Percentiles rank a stretch among this genome's conserved stretches.
phyloP scores from a whole-genome alignment of 2,888 invertebrate genomes.

The Tineola bisselliella region DNA sequence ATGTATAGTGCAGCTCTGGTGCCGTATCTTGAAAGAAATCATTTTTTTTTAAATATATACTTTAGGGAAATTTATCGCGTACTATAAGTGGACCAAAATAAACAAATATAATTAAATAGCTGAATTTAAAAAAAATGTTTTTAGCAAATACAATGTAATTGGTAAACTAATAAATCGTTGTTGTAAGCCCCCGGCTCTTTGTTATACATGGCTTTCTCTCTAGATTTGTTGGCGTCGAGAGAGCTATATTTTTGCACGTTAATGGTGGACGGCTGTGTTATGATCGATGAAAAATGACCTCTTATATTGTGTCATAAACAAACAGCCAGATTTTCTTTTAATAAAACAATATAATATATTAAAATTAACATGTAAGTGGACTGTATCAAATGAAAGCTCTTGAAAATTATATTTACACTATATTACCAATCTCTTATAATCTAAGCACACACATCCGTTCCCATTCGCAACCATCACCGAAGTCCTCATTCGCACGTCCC shows the following conservation, averaged over 20 bases:
- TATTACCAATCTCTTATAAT: too few species aligned
- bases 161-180: neutral
- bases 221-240: constrained; percentile 16
- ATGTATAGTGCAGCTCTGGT: constrained; percentile 84
- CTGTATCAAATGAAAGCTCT: too few species aligned
- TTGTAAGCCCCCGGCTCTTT: constrained; percentile 2
- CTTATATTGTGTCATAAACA: constrained; percentile 2
- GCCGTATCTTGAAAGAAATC: constrained; percentile 71
- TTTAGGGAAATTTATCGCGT: too few species aligned
- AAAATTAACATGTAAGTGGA: neutral
- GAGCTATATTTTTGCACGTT: constrained; percentile 16
- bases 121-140: too few species aligned
- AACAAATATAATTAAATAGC: neutral
- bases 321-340: neutral
- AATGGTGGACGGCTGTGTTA: constrained; percentile 14
- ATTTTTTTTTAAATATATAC: too few species aligned
- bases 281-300: constrained; percentile 14
- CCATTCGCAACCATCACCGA: too few species aligned
- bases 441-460: too few species aligned
- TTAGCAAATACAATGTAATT: constrained; percentile 1
- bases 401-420: too few species aligned
- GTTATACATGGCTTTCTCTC: constrained; percentile 4
- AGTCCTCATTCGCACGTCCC: too few species aligned
- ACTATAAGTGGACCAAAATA: too few species aligned
- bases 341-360: neutral